Evolutionary conservation across 2,797 vertebrate species (phyloP), one percentile per base, ranked within the genome.

Genomic region (Acrossocheilus fasciatus): DNA sequence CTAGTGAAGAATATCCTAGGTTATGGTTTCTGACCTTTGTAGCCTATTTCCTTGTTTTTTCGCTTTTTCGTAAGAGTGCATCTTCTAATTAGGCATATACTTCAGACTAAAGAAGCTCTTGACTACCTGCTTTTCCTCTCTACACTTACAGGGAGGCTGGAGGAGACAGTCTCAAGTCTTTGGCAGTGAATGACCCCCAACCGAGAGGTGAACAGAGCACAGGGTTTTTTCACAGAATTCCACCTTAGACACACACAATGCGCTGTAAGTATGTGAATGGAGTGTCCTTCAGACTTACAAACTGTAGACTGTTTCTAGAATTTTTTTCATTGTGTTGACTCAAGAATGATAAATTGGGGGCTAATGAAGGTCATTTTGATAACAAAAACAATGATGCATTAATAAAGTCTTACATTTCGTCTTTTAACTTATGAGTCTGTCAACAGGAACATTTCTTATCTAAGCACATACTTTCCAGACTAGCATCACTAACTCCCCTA

Each of bases 51-150:
- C 66, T 89, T 74, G 76, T 57, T 82, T 83, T 83, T 83, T 89
- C 66, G 4, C 3, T 70, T 78, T 86, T 83, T 84, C 23, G 11
- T 34, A 86, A 75, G 82, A 90, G 89, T 92, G 93, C 87, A 90
- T 93, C 90, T 92, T 90, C 94, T 94, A 93, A 95, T 96, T 95
- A 96, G 94, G 91, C 87, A 66, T 69, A 92, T 92, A 92, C 86
- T 92, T 93, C 92, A 94, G 91, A 91, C 90, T 91, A 86, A 89
- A 92, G 90, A 89, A 93, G 90, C 93, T 91, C 94, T 96, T 95
- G 93, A 95, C 92, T 93, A 91, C 91, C 90, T 82, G 93, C 90
- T 43, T 90, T 93, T 90, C 74, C 89, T 92, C 93, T 93, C 91
- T 94, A 90, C 88, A 82, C 88, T 91, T 89, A 84, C 85, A 90